Percentiles rank a stretch among this genome's conserved stretches.
Evolutionary conservation across 2,888 invertebrate species (phyloP).

Genomic region (Nymphalis urticae): DNA sequence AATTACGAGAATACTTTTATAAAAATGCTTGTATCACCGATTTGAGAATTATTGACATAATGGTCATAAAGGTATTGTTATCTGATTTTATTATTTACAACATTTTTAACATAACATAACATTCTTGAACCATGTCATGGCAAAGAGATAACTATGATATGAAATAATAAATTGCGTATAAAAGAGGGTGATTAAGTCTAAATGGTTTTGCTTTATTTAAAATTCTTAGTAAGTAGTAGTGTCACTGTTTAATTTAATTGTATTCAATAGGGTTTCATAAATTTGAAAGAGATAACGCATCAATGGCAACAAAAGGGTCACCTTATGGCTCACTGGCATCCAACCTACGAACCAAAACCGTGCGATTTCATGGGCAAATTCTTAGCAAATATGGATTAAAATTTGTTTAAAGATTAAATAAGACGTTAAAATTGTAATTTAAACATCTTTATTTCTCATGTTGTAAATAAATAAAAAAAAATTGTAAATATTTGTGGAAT

Average conservation of each 20-base stretch:
- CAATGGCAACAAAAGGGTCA: constrained; percentile 93
- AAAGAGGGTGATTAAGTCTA: no score
- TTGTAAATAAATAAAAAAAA: not conserved
- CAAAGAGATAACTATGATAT: no score
- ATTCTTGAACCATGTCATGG: no score
- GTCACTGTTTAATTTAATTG: no score
- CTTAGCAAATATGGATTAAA: constrained; percentile 79
- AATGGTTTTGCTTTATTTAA: no score
- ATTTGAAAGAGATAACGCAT: constrained; percentile 90
- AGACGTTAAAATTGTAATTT: no score
- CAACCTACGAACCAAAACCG: constrained; percentile 89
- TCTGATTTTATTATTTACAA: no score
- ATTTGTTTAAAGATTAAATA: not conserved
- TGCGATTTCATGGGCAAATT: constrained; percentile 95
- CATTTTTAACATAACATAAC: no score
- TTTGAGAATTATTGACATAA: constrained; percentile 92
- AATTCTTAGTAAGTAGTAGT: no score
- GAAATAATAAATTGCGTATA: no score
- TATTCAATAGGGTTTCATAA: constrained; percentile 91
- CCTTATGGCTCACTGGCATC: constrained; percentile 92
- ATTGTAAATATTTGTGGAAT: not conserved
- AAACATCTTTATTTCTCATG: not conserved
- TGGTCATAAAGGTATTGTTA: constrained; percentile 92
- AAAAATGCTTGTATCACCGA: constrained; percentile 89
- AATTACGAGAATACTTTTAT: constrained; percentile 89